Evolutionary conservation across 2,113 vertebrate genomes (phyloP).

Genomic region (Corydoras maculifer): DNA sequence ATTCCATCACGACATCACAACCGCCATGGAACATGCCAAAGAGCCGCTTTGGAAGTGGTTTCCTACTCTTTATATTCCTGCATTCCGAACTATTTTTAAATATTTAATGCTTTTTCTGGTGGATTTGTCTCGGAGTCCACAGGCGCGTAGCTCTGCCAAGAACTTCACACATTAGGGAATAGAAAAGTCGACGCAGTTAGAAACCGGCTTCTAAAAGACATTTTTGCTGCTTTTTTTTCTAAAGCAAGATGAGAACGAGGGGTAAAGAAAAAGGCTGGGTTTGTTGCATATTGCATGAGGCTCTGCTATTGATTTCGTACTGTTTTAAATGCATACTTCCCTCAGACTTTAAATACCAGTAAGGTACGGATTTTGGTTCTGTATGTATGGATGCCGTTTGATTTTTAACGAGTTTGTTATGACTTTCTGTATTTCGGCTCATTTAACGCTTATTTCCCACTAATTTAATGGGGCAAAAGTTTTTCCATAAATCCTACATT

Average conservation of each 20-base stretch:
- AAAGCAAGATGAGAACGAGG: neutral
- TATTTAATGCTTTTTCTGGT: conserved; percentile 23
- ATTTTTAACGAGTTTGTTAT: neutral
- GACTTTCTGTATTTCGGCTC: too few relatives aligned
- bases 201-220: neutral
- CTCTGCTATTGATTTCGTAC: neutral
- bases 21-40: neutral
- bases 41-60: neutral
- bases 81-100: conserved; percentile 17
- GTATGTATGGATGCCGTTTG: neutral
- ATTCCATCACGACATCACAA: neutral
- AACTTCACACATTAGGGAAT: neutral
- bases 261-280: neutral
- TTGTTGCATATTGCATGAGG: neutral
- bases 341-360: neutral
- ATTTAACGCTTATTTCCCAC: too few relatives aligned
- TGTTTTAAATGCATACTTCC: neutral
- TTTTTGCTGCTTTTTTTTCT: neutral
- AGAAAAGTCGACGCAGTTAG: neutral
- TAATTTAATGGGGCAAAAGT: too few relatives aligned
- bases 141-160: neutral
- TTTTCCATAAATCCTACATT: too few relatives aligned
- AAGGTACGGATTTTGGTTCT: neutral
- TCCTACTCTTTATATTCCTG: conserved; percentile 12
- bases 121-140: conserved; percentile 15